These are phyloP conservation scores for Hyppa rectilinea DNA, from an alignment of 2,888 invertebrate genomes.

Conservation along the genomic window DNA sequence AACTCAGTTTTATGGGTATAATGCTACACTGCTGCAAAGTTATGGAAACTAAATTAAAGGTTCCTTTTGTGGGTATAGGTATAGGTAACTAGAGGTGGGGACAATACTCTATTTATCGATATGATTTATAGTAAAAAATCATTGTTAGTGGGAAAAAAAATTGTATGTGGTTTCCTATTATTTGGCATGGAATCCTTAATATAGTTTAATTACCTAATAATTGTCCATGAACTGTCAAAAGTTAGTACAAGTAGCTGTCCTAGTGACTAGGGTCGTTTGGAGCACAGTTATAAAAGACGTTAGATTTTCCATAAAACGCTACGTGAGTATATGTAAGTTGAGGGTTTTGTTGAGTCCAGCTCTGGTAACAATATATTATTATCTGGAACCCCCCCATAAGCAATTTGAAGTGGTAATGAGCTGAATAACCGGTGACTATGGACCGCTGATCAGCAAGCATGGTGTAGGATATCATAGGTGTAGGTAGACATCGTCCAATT, in stretches of 20 bases:
- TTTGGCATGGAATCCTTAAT: background rate
- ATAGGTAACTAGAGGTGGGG: conserved; percentile 48
- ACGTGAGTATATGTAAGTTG: background rate
- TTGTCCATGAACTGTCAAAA: background rate
- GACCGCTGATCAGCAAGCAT: background rate
- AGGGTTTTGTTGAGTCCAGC: background rate
- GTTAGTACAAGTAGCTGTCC: no score
- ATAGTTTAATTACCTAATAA: background rate
- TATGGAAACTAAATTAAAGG: conserved; percentile 32
- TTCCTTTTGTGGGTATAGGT: conserved; percentile 19
- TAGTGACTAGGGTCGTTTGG: no score
- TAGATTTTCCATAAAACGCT: background rate
- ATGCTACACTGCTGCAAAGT: conserved; percentile 29
- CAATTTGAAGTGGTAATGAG: background rate
- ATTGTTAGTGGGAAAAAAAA: background rate
- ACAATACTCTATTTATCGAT: conserved; percentile 19
- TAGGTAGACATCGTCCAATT: no score
- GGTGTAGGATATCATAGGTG: no score
- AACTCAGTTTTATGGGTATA: conserved; percentile 45
- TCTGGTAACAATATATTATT: background rate
- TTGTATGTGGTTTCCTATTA: background rate
- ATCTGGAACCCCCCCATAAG: background rate
- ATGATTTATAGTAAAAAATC: background rate
- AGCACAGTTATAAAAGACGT: background rate
- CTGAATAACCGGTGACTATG: background rate